phyloP scores from a whole-genome alignment of 2,113 vertebrate genomes.

The Myocastor coypus region DNA sequence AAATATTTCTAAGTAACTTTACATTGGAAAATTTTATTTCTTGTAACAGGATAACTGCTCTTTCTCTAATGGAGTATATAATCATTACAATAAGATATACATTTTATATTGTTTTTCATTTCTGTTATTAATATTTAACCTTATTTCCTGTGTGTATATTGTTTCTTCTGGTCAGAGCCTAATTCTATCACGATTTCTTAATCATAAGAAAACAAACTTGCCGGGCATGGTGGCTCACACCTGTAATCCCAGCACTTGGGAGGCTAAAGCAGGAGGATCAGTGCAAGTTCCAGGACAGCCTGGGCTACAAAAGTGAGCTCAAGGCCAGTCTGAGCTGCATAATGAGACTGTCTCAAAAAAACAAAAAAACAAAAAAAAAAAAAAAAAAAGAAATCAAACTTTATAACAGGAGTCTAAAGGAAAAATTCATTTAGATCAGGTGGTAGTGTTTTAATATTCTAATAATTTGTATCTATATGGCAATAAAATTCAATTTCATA shows the following conservation, averaged over 20 bases:
- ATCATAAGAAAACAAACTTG: slow-evolving; percentile 61
- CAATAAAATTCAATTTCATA: slow-evolving; percentile 71
- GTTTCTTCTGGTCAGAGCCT: slow-evolving; percentile 66
- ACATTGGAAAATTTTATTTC: not conserved
- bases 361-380: too few relatives aligned
- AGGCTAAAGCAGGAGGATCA: too few relatives aligned
- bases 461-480: slow-evolving; percentile 52
- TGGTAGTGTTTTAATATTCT: slow-evolving; percentile 63
- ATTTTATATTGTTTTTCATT: slow-evolving; percentile 61
- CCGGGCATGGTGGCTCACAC: too few relatives aligned
- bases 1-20: slow-evolving; percentile 39
- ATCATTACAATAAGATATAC: slow-evolving; percentile 30
- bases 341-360: too few relatives aligned
- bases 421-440: slow-evolving; percentile 53
- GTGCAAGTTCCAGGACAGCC: too few relatives aligned
- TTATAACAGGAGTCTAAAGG: slow-evolving; percentile 28
- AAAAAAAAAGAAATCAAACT: too few relatives aligned
- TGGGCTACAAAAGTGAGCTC: too few relatives aligned
- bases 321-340: too few relatives aligned
- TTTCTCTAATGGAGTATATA: not conserved
- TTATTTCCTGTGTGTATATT: slow-evolving; percentile 54
- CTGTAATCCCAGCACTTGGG: too few relatives aligned
- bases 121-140: slow-evolving; percentile 54
- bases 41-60: not conserved
- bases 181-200: slow-evolving; percentile 53